Conservation (phyloP, 2,113 vertebrate genomes). For the Manacus vitellinus region DNA sequence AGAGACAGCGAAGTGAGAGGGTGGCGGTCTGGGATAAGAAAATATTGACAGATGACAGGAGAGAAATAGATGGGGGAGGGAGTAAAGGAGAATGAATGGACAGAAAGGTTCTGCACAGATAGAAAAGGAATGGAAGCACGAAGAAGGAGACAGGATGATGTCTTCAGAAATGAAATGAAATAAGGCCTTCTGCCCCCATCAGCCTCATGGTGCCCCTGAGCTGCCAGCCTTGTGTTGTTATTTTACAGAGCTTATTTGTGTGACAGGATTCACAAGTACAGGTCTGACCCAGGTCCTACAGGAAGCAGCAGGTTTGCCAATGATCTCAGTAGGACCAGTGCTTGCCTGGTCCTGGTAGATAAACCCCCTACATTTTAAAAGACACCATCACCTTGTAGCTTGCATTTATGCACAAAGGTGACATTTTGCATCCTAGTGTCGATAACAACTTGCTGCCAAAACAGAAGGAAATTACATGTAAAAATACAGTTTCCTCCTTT, state of each 20-base stretch:
- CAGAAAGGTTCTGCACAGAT: not conserved
- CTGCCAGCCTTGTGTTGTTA: not conserved
- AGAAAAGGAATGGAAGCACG: not conserved
- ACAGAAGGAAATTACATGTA: not conserved
- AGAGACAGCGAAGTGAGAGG: not conserved
- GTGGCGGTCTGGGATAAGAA: not conserved
- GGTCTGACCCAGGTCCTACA: not conserved
- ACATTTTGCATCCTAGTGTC: not conserved
- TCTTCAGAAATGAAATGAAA: slow-evolving; percentile 15
- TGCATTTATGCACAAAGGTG: not conserved
- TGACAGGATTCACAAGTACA: not conserved
- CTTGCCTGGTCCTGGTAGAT: not conserved
- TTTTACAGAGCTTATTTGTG: slow-evolving; percentile 26
- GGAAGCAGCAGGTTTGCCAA: not conserved
- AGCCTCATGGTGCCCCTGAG: not conserved
- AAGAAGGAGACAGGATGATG: not conserved
- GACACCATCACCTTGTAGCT: not conserved
- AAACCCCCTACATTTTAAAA: not conserved
- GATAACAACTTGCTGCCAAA: not conserved
- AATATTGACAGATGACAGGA: not conserved
- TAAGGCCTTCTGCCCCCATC: not conserved
- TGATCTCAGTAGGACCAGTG: not conserved
- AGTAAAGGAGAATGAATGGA: not conserved
- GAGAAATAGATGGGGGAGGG: not conserved
- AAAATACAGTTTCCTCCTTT: not conserved